Evolutionary conservation across 2,797 vertebrate genomes (phyloP).

Genomic region (Lophotriccus pileatus): DNA sequence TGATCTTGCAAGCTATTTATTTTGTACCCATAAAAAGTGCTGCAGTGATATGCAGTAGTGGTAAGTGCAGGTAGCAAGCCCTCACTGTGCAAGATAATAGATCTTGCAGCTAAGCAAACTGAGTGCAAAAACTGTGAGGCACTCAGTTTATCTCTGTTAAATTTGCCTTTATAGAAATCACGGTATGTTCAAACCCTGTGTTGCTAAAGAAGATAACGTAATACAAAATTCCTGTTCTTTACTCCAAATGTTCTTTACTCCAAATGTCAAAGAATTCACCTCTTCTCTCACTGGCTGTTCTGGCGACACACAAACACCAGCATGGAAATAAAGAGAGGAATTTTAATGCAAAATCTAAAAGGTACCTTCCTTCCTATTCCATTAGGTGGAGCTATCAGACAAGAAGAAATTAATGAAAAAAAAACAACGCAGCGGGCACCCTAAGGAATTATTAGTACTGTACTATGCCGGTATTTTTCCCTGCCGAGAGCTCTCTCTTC

Average conservation of each 20-base stretch:
- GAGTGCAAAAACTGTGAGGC: background rate
- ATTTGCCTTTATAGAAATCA: background rate
- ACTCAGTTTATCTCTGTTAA: background rate
- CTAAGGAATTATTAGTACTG: background rate
- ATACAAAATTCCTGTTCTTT: background rate
- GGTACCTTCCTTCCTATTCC: background rate
- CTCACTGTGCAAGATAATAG: background rate
- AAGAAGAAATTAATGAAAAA: background rate
- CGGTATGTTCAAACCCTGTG: rapidly evolving
- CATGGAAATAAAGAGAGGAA: background rate
- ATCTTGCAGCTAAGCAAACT: background rate
- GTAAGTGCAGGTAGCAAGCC: background rate
- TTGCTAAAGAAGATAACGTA: background rate
- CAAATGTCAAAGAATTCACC: background rate
- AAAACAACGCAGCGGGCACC: background rate
- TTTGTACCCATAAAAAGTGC: background rate
- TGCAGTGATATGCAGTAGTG: background rate
- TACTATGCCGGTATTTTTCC: background rate
- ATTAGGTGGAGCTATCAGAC: conserved; percentile 64
- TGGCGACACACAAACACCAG: background rate
- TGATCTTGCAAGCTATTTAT: background rate
- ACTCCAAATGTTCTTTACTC: background rate
- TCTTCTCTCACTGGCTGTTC: background rate
- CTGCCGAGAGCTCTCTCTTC: background rate
- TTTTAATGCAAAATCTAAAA: background rate